Percentiles rank a stretch among this genome's conserved stretches.
These are phyloP conservation scores for Hipposideros armiger DNA, from an alignment of 2,113 vertebrate genomes.

Conservation along the genomic window DNA sequence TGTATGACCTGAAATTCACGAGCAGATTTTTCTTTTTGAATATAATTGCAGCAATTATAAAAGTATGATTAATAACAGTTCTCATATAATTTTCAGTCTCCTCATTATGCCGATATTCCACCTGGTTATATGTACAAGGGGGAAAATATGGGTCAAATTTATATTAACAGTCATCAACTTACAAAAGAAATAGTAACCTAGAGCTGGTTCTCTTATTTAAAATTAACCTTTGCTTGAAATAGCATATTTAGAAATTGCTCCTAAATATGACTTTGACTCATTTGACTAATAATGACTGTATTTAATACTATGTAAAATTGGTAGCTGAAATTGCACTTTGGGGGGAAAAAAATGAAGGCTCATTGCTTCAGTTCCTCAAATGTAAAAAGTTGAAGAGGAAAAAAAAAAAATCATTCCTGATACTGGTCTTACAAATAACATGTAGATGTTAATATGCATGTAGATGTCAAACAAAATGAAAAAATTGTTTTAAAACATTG, in stretches of 20 bases:
- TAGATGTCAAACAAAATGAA: background rate
- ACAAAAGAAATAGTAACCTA: slow-evolving; percentile 38
- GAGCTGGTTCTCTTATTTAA: slow-evolving; percentile 28
- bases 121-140: background rate
- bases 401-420: background rate
- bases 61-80: background rate
- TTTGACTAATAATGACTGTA: background rate
- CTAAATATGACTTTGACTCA: slow-evolving; percentile 14
- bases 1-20: background rate
- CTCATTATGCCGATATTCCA: background rate
- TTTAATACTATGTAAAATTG: background rate
- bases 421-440: background rate
- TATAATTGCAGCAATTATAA: background rate
- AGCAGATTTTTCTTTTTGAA: background rate
- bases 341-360: background rate
- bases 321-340: background rate
- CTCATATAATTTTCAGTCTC: slow-evolving; percentile 11
- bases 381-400: background rate
- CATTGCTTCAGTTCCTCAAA: background rate
- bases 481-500: background rate
- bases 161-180: background rate
- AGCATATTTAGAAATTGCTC: slow-evolving; percentile 31
- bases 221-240: slow-evolving; percentile 10
- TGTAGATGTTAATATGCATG: too few relatives aligned
- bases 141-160: slow-evolving; percentile 19